A percentile compares a stretch with the other conserved stretches of the same genome.
These are phyloP conservation scores for Drosophila stalkeri DNA, from an alignment of 2,888 invertebrate species.

Conservation along the genomic window DNA sequence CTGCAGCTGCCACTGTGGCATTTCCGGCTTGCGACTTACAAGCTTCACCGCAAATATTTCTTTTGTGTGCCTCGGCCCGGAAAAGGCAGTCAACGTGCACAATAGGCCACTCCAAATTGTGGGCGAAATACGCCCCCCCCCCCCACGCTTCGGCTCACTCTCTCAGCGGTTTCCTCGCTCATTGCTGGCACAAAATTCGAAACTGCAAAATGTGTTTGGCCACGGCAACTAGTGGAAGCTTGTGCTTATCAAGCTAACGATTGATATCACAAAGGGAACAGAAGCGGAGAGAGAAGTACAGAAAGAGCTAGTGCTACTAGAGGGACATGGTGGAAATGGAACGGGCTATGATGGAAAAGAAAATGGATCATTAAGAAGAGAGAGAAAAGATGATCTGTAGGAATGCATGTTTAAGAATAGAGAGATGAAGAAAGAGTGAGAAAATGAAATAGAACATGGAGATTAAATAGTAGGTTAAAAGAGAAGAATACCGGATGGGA, in stretches of 20 bases:
- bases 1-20: conserved; percentile 28
- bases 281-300: background rate
- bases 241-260: background rate
- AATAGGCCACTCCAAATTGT: conserved; percentile 32
- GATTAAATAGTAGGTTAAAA: background rate
- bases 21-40: conserved; percentile 46
- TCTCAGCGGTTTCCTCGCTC: background rate
- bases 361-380: background rate
- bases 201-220: background rate
- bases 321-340: background rate
- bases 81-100: conserved; percentile 35
- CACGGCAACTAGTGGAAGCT: conserved; percentile 7
- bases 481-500: background rate
- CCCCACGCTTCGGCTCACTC: background rate
- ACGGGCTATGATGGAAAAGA: background rate
- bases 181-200: background rate
- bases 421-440: too few species aligned
- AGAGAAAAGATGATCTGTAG: too few species aligned
- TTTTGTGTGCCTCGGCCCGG: conserved; percentile 33
- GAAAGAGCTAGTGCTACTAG: background rate
- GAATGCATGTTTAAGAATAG: too few species aligned
- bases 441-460: too few species aligned
- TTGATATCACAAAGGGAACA: background rate
- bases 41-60: conserved; percentile 52
- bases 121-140: background rate